Evolutionary conservation across 2,113 vertebrate genomes (phyloP).

Genomic region (Erinaceus europaeus): DNA sequence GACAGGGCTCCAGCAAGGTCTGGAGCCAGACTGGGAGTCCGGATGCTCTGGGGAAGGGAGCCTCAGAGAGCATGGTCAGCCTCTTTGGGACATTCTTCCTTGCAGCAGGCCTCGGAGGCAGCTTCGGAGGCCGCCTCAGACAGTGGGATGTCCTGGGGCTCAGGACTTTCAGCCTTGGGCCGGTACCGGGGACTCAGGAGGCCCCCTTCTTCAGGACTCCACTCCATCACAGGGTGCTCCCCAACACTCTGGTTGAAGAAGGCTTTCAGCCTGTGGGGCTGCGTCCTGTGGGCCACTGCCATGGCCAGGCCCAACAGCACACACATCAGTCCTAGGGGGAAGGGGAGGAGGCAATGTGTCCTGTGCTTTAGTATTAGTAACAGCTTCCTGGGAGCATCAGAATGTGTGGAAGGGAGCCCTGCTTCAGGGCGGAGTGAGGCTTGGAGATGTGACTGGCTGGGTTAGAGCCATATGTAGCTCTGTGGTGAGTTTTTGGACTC

Average conservation of each 20-base stretch:
- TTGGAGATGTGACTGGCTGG: neutral
- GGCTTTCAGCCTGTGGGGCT: constrained; percentile 86
- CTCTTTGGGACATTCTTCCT: neutral
- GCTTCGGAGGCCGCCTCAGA: constrained; percentile 35
- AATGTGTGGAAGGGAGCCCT: neutral
- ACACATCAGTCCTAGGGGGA: constrained; percentile 85
- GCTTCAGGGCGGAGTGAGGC: too few species aligned
- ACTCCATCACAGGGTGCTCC: constrained; percentile 47
- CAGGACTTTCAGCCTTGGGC: neutral
- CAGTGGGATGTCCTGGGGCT: constrained; percentile 48
- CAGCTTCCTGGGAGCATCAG: neutral
- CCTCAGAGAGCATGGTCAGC: constrained; percentile 16
- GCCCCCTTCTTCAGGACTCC: constrained; percentile 57
- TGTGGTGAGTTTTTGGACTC: neutral
- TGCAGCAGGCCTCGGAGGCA: neutral
- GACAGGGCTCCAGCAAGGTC: neutral
- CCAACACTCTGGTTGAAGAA: constrained; percentile 84
- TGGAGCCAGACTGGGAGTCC: neutral
- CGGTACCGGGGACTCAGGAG: constrained; percentile 50
- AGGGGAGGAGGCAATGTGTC: neutral
- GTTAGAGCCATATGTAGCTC: neutral
- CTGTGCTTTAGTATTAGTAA: neutral
- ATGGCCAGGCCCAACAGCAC: constrained; percentile 83
- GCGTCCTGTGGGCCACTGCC: constrained; percentile 77
- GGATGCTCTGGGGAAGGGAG: fast-evolving